These are phyloP conservation scores for Microcebus tavaratra DNA, from an alignment of 2,113 vertebrate species.

Conservation along the genomic window DNA sequence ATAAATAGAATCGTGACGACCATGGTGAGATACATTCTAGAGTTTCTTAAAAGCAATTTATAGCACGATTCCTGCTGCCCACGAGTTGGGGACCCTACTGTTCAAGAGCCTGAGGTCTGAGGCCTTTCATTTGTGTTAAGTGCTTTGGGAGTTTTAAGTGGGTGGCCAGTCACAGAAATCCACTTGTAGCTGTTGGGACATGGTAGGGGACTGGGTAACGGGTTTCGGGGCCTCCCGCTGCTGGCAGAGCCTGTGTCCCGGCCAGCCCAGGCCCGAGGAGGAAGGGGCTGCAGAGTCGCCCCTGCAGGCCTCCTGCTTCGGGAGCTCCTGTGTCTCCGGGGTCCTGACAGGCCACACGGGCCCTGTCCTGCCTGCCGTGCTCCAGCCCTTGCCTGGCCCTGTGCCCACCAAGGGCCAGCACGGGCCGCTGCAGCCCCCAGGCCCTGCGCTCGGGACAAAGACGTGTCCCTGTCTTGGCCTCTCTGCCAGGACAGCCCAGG, in stretches of 20 bases:
- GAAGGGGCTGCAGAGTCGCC: no score
- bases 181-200: no score
- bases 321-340: no score
- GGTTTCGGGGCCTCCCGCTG: neutral
- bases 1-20: neutral
- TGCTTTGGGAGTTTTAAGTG: neutral
- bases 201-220: neutral
- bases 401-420: neutral
- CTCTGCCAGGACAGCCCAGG: neutral
- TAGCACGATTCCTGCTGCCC: neutral
- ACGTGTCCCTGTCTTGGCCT: neutral
- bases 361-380: neutral
- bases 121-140: neutral
- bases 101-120: accelerated
- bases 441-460: neutral
- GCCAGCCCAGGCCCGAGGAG: no score
- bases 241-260: neutral
- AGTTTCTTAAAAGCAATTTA: neutral
- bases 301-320: no score
- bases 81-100: neutral
- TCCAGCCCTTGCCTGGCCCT: neutral
- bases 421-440: neutral
- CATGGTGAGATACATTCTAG: neutral
- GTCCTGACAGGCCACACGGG: no score
- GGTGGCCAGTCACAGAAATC: neutral